Conservation (phyloP, 2,888 invertebrate genomes). For the Diaphora mendica region DNA sequence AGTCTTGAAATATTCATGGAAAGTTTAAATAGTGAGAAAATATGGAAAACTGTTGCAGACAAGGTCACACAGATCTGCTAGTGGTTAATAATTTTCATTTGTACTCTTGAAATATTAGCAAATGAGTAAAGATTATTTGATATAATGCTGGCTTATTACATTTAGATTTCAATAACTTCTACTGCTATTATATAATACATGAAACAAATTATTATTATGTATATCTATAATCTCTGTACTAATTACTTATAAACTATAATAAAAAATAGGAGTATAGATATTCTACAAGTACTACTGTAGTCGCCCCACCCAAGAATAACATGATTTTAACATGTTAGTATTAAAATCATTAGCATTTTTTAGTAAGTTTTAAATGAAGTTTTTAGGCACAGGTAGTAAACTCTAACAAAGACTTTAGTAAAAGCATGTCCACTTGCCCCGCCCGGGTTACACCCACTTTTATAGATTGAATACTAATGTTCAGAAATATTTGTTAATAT, state of each 20-base stretch:
- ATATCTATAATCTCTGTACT: neutral
- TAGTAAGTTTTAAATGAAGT: neutral
- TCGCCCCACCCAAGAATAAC: neutral
- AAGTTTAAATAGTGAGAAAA: too few relatives aligned
- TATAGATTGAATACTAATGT: neutral
- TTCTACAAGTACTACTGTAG: neutral
- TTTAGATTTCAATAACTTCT: too few relatives aligned
- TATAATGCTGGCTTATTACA: too few relatives aligned
- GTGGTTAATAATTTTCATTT: neutral
- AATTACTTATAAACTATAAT: neutral
- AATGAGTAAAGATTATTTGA: neutral
- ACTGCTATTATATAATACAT: neutral
- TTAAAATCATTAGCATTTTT: neutral
- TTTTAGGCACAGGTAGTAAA: neutral
- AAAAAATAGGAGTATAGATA: too few relatives aligned
- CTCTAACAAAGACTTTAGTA: neutral
- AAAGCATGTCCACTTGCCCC: constrained; percentile 25
- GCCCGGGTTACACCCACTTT: constrained; percentile 29
- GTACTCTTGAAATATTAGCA: neutral
- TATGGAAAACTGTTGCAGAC: too few relatives aligned
- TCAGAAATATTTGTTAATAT: neutral
- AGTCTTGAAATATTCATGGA: too few relatives aligned
- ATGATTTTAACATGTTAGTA: neutral
- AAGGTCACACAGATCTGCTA: too few relatives aligned
- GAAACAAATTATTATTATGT: neutral